These are phyloP conservation scores for Cisticola juncidis DNA, from an alignment of 2,113 vertebrate species.

Conservation along the genomic window DNA sequence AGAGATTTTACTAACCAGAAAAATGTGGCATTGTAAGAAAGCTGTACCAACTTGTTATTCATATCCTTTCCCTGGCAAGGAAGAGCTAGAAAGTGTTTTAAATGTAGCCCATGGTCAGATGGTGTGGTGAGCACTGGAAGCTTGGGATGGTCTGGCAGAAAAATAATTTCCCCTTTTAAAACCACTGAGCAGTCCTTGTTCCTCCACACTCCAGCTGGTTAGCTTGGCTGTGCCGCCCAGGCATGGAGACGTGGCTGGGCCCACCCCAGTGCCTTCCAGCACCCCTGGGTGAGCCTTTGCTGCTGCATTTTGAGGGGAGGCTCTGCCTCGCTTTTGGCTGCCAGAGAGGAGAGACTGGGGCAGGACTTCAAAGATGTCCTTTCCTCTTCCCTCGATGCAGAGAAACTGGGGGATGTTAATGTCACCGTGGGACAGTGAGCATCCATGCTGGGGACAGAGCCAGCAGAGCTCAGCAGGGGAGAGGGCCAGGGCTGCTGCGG, in stretches of 20 bases:
- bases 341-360: background rate
- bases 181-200: conserved; percentile 23
- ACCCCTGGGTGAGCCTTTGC: background rate
- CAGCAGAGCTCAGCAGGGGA: background rate
- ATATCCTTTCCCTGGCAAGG: background rate
- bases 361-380: background rate
- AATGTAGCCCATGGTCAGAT: background rate
- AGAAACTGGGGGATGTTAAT: background rate
- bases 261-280: background rate
- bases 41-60: background rate
- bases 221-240: fast-evolving
- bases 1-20: background rate
- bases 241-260: background rate
- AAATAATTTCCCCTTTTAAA: conserved; percentile 43
- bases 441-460: fast-evolving
- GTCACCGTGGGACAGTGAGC: fast-evolving
- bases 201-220: background rate
- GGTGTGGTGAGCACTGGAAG: background rate
- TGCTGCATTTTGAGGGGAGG: fast-evolving
- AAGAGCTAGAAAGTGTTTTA: background rate
- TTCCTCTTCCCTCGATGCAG: background rate
- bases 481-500: background rate
- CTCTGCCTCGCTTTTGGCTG: background rate
- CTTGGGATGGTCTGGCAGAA: conserved; percentile 13
- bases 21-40: background rate